Conservation (phyloP, 2,113 vertebrate species). For the Notarius lentiginosus region DNA sequence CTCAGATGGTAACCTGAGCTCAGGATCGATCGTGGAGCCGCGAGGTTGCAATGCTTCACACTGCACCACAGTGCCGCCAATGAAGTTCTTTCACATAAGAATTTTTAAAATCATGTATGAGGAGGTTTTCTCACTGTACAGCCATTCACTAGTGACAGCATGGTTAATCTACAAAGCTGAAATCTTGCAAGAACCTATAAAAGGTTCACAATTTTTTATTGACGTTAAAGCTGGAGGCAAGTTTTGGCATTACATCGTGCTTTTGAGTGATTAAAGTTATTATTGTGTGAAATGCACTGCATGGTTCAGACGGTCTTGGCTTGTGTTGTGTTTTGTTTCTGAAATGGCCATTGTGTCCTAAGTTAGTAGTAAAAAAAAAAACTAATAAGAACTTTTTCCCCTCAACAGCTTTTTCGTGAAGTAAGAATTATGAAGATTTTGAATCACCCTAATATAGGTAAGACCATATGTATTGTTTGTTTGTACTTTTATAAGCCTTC, state of each 20-base stretch:
- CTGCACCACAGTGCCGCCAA: not conserved
- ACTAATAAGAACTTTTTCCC: not conserved
- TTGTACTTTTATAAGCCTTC: not conserved
- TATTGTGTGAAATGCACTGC: not conserved
- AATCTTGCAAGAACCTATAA: not conserved
- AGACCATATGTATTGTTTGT: not conserved
- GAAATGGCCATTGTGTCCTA: not conserved
- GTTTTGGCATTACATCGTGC: not conserved
- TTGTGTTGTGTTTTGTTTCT: not conserved
- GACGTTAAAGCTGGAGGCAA: not conserved
- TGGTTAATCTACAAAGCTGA: not conserved
- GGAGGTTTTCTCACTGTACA: not conserved
- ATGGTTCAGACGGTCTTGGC: not conserved
- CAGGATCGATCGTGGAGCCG: not conserved
- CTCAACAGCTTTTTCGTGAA: conserved; percentile 54
- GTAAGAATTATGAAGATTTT: conserved; percentile 55
- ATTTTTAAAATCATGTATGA: not conserved
- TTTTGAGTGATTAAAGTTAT: not conserved
- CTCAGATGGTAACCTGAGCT: conserved; percentile 10
- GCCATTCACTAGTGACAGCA: not conserved
- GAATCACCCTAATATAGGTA: conserved; percentile 57
- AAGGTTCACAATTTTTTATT: not conserved
- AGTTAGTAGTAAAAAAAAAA: not conserved
- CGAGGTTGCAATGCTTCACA: not conserved
- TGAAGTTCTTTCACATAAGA: not conserved